phyloP scores from a whole-genome alignment of 2,888 invertebrate genomes.

The Alsophila aescularia region DNA sequence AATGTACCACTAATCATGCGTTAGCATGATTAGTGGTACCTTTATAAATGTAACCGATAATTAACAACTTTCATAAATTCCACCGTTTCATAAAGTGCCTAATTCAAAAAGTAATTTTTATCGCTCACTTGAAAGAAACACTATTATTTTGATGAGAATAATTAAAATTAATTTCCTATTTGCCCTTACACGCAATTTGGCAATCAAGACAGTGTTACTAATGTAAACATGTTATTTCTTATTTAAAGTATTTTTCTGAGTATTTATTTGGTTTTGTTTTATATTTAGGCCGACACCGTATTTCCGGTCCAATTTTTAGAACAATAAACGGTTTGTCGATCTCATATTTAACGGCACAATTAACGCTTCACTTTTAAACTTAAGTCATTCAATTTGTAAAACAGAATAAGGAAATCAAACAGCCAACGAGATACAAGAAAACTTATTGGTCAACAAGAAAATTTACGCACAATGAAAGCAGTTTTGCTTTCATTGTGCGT shows the following conservation, averaged over 20 bases:
- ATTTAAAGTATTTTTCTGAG: slow-evolving; percentile 9
- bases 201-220: slow-evolving; percentile 35
- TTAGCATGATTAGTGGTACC: too few relatives aligned
- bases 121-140: slow-evolving; percentile 24
- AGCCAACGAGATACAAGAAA: too few relatives aligned
- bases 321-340: background rate
- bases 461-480: too few relatives aligned
- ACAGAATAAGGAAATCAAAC: too few relatives aligned
- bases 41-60: background rate
- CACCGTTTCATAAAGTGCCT: slow-evolving; percentile 6
- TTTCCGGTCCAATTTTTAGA: background rate
- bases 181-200: slow-evolving; percentile 36
- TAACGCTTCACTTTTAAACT: too few relatives aligned
- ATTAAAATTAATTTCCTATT: slow-evolving; percentile 40
- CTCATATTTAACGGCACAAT: too few relatives aligned
- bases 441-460: too few relatives aligned
- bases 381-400: too few relatives aligned
- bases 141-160: slow-evolving; percentile 31
- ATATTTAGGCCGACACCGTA: background rate
- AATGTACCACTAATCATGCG: too few relatives aligned
- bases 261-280: background rate
- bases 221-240: slow-evolving; percentile 30
- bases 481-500: too few relatives aligned
- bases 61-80: slow-evolving; percentile 9
- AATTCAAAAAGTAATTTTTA: slow-evolving; percentile 17